phyloP scores from a whole-genome alignment of 2,888 invertebrate species.

The Eubasilissa splendida region DNA sequence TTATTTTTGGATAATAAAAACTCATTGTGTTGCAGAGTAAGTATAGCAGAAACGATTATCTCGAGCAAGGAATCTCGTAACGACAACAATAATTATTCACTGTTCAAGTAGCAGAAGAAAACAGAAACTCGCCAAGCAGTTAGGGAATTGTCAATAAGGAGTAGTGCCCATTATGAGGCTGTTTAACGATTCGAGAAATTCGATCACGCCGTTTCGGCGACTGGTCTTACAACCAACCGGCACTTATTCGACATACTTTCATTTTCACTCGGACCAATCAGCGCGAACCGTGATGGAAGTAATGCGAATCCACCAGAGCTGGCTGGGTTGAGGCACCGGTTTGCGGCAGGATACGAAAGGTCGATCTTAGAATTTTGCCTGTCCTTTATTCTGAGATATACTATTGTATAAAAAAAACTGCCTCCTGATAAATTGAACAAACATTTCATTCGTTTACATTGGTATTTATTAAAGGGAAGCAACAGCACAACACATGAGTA shows the following conservation, averaged over 20 bases:
- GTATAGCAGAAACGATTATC: no score
- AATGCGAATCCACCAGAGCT: not conserved
- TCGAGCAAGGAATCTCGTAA: not conserved
- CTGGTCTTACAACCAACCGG: slow-evolving; percentile 28
- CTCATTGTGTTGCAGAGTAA: no score
- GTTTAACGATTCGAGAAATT: slow-evolving; percentile 7
- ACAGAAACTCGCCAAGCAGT: not conserved
- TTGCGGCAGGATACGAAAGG: not conserved
- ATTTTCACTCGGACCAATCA: slow-evolving; percentile 25
- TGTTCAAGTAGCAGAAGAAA: not conserved
- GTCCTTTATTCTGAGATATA: no score
- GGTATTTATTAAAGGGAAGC: no score
- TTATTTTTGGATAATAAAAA: no score
- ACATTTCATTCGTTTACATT: no score
- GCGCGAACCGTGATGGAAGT: slow-evolving; percentile 2
- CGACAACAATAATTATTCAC: not conserved
- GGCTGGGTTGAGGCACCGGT: not conserved
- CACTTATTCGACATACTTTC: slow-evolving; percentile 21
- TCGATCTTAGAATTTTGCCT: no score
- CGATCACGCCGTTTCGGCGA: not conserved
- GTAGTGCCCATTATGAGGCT: slow-evolving; percentile 10
- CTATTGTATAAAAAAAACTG: no score
- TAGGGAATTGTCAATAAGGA: slow-evolving; percentile 5
- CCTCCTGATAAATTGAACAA: no score
- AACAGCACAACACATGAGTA: no score